A percentile compares a stretch with the other conserved stretches of the same genome.
Conservation (phyloP, 53 echinoderm and acorn worm species). For the Echinarachnius parma region DNA sequence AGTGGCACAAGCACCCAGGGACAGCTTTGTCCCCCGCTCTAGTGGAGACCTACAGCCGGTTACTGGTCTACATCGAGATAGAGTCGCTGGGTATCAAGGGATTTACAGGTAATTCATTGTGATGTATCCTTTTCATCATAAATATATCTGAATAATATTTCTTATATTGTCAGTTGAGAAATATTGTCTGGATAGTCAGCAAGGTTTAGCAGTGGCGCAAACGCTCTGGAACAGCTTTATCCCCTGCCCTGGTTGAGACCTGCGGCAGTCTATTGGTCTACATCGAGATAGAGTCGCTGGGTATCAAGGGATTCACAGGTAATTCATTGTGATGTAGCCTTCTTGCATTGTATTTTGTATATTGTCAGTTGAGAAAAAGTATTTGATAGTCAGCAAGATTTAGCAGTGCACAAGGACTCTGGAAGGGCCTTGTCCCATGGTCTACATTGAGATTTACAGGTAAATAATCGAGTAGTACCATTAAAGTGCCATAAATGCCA, state of each 20-base stretch:
- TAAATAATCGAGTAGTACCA: too few species aligned
- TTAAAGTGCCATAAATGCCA: too few species aligned
- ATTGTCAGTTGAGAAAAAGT: too few species aligned
- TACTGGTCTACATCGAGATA: constrained; percentile 93
- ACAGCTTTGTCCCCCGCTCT: constrained; percentile 77
- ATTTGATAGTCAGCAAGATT: constrained; percentile 74
- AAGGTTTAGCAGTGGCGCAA: constrained; percentile 66
- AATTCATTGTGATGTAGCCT: constrained; percentile 19
- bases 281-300: constrained; percentile 81
- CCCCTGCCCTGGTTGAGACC: constrained; percentile 60
- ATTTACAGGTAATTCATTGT: constrained; percentile 67
- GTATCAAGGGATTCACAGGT: constrained; percentile 92
- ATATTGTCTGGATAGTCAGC: constrained; percentile 62
- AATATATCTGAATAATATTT: neutral
- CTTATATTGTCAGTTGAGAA: too few species aligned
- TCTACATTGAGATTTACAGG: constrained; percentile 85
- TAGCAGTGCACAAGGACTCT: constrained; percentile 50
- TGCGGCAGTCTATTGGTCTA: constrained; percentile 85
- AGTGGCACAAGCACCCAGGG: constrained; percentile 48
- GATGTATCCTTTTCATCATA: neutral
- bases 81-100: constrained; percentile 93
- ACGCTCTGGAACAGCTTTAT: constrained; percentile 37
- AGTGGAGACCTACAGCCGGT: constrained; percentile 93
- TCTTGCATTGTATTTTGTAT: neutral
- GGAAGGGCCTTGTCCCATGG: constrained; percentile 48